Base-by-base conservation (phyloP, 2,888 invertebrate genomes). In the Hydropsyche betteni region DNA sequence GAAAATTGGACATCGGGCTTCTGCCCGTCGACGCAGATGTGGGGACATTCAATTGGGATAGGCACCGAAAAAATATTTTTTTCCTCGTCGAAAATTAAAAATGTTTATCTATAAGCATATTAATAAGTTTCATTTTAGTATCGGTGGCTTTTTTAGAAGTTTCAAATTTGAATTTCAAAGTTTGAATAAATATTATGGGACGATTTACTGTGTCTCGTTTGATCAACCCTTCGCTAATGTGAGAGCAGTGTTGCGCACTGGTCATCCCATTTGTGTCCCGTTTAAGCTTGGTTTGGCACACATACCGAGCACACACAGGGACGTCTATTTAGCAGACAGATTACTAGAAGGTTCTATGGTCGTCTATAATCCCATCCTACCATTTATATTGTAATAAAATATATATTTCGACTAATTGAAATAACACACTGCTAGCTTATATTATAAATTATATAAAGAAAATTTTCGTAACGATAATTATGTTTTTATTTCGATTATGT, bases 1-100 rank as follows among this genome's bases (percentile, higher is more conserved):
- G 87, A 87, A 87, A 87, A 87, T 86, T 86, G 86, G 79, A 79
- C 79, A 78, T 44, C 68, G 75, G 78, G 71, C 74, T 77, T 71
- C 72, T 70, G 77, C 51, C 34, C 36, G 36, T n/a, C 70, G 72
- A 52, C 69, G 10, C 16, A 69, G 51, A 44, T 44, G 44, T 8
- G 24, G 74, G 79, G 79, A 12, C 14, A 72, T 76, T 77, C 77
- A 79, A 38, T 12, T 50, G 8, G 2, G 10, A 70, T 36, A 5
- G 34, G 7, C 36, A 5, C 12, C 64, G 34, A 33, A 16, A 33
- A 55, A 55, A 55, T 3, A 3, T 3, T 55, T 6, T 16, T 55
- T 44, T 44, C 10, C 6, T 2, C 0, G 7, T 64, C 36, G 36
- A 64, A 64, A 64, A 16, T 24, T 61, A 5, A 33, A 61, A 51